Evolutionary conservation across 2,888 invertebrate genomes (phyloP).

Genomic region (Synergus gifuensis): DNA sequence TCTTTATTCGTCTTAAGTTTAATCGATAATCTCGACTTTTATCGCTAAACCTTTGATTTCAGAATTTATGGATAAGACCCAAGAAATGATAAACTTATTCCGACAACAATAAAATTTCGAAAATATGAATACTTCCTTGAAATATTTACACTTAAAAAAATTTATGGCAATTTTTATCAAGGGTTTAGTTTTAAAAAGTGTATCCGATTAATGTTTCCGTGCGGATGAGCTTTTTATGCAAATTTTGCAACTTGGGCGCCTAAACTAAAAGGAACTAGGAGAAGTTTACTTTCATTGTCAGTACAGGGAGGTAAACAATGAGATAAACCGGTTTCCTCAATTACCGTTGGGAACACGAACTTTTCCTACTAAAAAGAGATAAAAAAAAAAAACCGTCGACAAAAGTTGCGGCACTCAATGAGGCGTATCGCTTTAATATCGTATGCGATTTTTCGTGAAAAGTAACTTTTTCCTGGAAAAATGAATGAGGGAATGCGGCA

Average conservation of each 20-base stretch:
- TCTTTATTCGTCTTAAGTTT: not conserved
- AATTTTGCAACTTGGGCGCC: not conserved
- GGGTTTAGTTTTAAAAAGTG: not conserved
- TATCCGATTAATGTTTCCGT: constrained; percentile 31
- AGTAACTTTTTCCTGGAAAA: constrained; percentile 29
- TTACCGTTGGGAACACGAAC: constrained; percentile 35
- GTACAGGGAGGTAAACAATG: constrained; percentile 39
- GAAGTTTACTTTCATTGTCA: constrained; percentile 39
- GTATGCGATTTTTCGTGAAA: constrained; percentile 35
- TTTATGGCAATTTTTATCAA: not conserved
- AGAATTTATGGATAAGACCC: not conserved
- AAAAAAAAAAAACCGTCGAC: constrained; percentile 7
- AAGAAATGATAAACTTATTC: not conserved
- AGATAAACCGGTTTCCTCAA: constrained; percentile 39
- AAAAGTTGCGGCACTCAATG: constrained; percentile 40
- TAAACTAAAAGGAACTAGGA: constrained; percentile 18
- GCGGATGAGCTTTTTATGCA: constrained; percentile 14
- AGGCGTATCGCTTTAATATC: constrained; percentile 40
- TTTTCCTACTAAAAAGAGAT: constrained; percentile 20
- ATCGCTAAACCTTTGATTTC: not conserved
- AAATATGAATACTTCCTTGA: not conserved
- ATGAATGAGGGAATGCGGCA: constrained; percentile 32
- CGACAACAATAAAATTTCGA: not conserved
- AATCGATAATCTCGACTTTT: not conserved
- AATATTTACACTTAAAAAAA: not conserved